A percentile compares a stretch with the other conserved stretches of the same genome.
These are phyloP conservation scores for Seladonia tumulorum DNA, from an alignment of 2,888 invertebrate species.

Conservation along the genomic window DNA sequence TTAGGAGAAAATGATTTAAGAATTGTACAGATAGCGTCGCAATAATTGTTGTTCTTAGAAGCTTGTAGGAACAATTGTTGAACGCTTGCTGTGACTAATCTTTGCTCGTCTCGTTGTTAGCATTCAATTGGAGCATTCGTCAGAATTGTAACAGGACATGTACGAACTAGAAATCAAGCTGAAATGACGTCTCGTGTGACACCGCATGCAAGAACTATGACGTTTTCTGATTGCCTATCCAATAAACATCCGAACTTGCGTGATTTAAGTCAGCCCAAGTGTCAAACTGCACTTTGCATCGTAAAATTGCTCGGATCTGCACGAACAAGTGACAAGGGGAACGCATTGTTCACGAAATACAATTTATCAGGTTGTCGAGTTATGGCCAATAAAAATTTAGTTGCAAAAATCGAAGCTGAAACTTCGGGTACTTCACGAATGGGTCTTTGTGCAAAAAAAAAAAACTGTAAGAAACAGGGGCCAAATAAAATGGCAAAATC, in stretches of 20 bases:
- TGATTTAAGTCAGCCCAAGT: not conserved
- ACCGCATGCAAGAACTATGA: not conserved
- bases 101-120: not conserved
- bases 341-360: not conserved
- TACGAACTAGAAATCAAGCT: not conserved
- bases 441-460: too few species aligned
- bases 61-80: too few species aligned
- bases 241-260: constrained; percentile 1
- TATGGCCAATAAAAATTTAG: too few species aligned
- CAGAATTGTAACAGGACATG: not conserved
- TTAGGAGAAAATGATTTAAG: too few species aligned
- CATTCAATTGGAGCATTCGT: not conserved
- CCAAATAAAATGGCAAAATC: too few species aligned
- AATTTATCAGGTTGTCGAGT: too few species aligned
- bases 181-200: constrained; percentile 6
- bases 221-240: constrained; percentile 15
- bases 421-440: too few species aligned
- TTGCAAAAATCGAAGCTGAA: too few species aligned
- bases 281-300: not conserved
- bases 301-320: not conserved
- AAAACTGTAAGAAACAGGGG: too few species aligned
- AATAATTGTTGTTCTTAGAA: too few species aligned
- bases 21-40: too few species aligned
- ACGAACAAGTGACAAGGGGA: not conserved
- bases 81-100: not conserved